Evolutionary conservation across 2,797 vertebrate species (phyloP), one percentile per base, ranked within the genome.

Genomic region (Diplodus puntazzo): DNA sequence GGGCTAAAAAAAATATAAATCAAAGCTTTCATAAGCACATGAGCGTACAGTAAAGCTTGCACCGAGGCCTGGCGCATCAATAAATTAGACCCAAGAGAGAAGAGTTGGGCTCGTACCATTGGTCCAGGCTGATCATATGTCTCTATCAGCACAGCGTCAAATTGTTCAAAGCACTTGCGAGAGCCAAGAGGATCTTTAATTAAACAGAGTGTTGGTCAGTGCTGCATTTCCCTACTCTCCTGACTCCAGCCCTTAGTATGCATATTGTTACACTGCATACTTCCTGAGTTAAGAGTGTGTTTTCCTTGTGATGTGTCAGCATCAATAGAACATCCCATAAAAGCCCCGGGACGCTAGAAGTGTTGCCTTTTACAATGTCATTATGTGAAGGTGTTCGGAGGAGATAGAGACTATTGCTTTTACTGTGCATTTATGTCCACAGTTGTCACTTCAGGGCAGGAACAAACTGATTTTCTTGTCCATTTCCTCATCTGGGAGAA

Each of bases 31-130:
- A 88, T 84, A 83, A 90, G 83, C 82, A 82, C 84, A 83, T 77
- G 82, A 75, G 20, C 70, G 75, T 86, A 88, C 67, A 84, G 85
- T 89, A 85, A 87, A 83, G 84, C 84, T 87, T 70, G 82, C 80
- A 68, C 72, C 0, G 73, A 86, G 80, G 79, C 75, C 77, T 59
- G 68, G 75, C 42, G 67, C 91, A 92, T 94, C 88, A 92, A 92
- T 93, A 94, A 92, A 95, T 94, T 88, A 94, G 84, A 87, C 89
- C 87, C 90, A 62, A 80, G 88, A 91, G 89, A 85, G 85, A 84
- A 72, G 74, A 87, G 81, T 85, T 85, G 79, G 83, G 85, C 84
- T 80, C 23, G 48, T 91, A 69, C 61, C 83, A 87, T 89, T 89
- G 88, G 87, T 82, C 77, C 34, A 66, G 66, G 77, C 74, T 78